Percentiles rank a stretch among this genome's conserved stretches.
Conservation (phyloP, 2,113 vertebrate species). For the Zingel zingel region DNA sequence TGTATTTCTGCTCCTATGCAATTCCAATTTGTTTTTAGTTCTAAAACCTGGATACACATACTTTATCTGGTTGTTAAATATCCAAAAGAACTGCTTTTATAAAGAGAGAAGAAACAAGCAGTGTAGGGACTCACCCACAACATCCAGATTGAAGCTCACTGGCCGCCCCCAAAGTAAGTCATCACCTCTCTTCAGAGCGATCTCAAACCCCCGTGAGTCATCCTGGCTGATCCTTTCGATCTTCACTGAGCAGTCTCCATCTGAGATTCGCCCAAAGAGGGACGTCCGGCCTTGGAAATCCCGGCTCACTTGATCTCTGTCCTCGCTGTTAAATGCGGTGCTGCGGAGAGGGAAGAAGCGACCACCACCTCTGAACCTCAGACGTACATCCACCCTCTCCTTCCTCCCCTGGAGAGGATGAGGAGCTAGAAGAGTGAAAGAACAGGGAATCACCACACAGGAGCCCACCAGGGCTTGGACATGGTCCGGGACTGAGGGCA, state of each 20-base stretch:
- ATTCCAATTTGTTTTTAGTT: not conserved
- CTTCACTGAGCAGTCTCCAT: constrained; percentile 84
- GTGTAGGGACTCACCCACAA: constrained; percentile 64
- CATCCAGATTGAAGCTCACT: constrained; percentile 57
- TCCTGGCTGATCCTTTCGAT: constrained; percentile 66
- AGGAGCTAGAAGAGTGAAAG: constrained; percentile 66
- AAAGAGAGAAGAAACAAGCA: not conserved
- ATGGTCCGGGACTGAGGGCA: constrained; percentile 66
- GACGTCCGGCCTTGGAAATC: constrained; percentile 73
- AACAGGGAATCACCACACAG: constrained; percentile 86
- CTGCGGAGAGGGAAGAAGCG: constrained; percentile 37
- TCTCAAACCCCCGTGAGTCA: constrained; percentile 72
- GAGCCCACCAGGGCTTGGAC: constrained; percentile 80
- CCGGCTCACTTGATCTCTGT: constrained; percentile 54
- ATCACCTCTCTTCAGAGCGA: constrained; percentile 71
- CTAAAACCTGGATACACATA: not conserved
- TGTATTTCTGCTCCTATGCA: not conserved
- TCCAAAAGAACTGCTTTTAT: not conserved
- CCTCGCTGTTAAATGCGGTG: constrained; percentile 76
- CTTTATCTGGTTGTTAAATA: not conserved
- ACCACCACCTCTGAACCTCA: constrained; percentile 60
- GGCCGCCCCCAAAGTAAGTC: constrained; percentile 69
- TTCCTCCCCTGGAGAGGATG: constrained; percentile 21
- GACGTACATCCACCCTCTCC: constrained; percentile 66
- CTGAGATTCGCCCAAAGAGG: constrained; percentile 66